Base-by-base conservation (phyloP, 2,888 invertebrate species). In the Andrena chrysosceles region DNA sequence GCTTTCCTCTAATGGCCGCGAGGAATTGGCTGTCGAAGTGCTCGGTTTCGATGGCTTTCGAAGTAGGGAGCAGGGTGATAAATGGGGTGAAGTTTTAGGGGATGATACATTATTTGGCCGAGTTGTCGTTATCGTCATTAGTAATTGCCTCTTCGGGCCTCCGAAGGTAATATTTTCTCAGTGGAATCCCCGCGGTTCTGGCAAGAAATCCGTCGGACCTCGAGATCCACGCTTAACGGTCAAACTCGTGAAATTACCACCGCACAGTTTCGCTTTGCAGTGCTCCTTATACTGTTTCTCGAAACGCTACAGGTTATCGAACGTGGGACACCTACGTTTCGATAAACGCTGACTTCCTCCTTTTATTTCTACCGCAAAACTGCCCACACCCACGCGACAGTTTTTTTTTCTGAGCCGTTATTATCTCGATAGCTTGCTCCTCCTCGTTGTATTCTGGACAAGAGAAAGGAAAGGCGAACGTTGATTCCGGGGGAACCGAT, bases 241-340 rank as follows among this genome's bases (percentile, higher is more conserved):
- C 49, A 56, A 49, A 29, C 26, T 69, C 64, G 49, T 31, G 56
- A 33, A 49, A 78, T 59, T 49, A 63, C 16, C 31, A 23, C 0
- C 31, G 23, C 23, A 5, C 59, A 1, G 10, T 33, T 29, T 8
- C 31, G 29, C 13, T 1, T 8, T 33, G 6, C 29, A 10, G 7
- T 0, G 31, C 31, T 6, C 13, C 2, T 33, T 16, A 7, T 49
- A 8, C 52, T 63, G n/a, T 49, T 67, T 13, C 16, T 35, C 67
- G 29, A 78, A 63, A 67, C 33, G n/a, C 64, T 16, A 31, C 56
- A 29, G 70, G 70, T 59, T 71, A 56, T 67, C 60, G 66, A 63
- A 76, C 13, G 60, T 1, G 56, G 10, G 10, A 3, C 23, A 26
- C 26, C 23, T 26, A 8, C 33, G 13, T 31, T 2, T 6, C 26